Percentiles rank a stretch among this genome's conserved stretches.
phyloP scores from a whole-genome alignment of 2,888 invertebrate species.

The Prosapia bicincta region DNA sequence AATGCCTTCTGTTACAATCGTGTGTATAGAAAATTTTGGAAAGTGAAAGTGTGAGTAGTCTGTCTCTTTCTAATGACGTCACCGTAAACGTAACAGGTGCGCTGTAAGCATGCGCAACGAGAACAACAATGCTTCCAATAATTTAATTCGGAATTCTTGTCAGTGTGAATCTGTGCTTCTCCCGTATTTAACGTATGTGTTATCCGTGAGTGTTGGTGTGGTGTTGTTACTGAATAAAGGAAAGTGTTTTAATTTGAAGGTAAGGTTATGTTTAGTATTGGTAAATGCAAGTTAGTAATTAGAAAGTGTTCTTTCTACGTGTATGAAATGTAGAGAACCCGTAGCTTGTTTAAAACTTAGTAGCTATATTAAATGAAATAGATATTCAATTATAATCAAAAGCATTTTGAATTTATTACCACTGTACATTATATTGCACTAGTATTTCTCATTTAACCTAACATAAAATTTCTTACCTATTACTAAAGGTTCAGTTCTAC shows the following conservation, averaged over 20 bases:
- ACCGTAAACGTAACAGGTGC: background rate
- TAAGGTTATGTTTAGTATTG: background rate
- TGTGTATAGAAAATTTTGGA: background rate
- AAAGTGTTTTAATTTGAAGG: background rate
- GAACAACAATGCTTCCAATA: background rate
- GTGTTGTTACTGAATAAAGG: background rate
- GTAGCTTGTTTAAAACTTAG: too few relatives aligned
- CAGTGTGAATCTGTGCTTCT: background rate
- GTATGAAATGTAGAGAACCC: too few relatives aligned
- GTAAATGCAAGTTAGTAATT: too few relatives aligned
- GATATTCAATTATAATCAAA: too few relatives aligned
- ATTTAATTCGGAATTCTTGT: background rate
- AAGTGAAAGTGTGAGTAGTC: background rate
- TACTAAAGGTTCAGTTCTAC: too few relatives aligned
- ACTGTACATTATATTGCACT: too few relatives aligned
- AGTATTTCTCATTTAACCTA: too few relatives aligned
- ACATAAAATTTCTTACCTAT: too few relatives aligned
- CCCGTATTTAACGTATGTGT: background rate
- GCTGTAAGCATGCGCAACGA: background rate
- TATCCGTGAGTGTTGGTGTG: background rate
- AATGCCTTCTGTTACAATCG: background rate
- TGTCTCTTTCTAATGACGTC: background rate
- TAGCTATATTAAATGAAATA: too few relatives aligned
- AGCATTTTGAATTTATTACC: too few relatives aligned
- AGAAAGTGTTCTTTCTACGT: too few relatives aligned